A percentile compares a stretch with the other conserved stretches of the same genome.
Conservation (phyloP, 1,140 invertebrate species). For the Onthophagus taurus region DNA sequence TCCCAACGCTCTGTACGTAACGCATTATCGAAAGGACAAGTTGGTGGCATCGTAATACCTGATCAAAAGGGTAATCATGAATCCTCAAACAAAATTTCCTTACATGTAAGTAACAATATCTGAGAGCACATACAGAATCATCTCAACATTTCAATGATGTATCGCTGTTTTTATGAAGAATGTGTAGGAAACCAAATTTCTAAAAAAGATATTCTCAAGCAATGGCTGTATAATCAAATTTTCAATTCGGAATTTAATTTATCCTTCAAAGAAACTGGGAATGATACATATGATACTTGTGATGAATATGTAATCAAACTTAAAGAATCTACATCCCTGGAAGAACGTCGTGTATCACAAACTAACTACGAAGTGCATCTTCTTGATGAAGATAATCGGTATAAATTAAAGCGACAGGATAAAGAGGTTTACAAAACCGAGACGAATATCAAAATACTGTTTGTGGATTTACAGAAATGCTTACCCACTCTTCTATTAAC, state of each 20-base stretch:
- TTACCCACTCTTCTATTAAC: slow-evolving; percentile 14
- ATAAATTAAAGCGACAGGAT: slow-evolving; percentile 10
- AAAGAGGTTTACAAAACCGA: slow-evolving; percentile 10
- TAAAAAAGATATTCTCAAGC: slow-evolving; percentile 14
- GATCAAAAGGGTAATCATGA: no score
- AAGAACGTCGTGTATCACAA: slow-evolving; percentile 13
- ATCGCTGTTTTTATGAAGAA: slow-evolving; percentile 11
- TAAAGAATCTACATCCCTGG: slow-evolving; percentile 12
- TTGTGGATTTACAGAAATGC: slow-evolving; percentile 16
- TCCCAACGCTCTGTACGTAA: no score
- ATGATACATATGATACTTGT: slow-evolving; percentile 13
- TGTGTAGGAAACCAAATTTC: slow-evolving; percentile 12
- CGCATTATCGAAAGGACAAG: no score
- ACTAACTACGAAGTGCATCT: slow-evolving; percentile 13
- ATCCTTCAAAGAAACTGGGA: slow-evolving; percentile 13
- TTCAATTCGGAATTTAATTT: slow-evolving; percentile 16
- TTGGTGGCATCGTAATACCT: no score
- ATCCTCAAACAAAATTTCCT: no score
- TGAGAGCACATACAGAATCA: no score
- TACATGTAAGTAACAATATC: no score
- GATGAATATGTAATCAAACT: slow-evolving; percentile 15
- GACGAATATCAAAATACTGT: slow-evolving; percentile 12
- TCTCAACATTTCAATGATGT: slow-evolving; percentile 13
- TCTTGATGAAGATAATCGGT: slow-evolving; percentile 11
- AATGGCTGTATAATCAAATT: slow-evolving; percentile 13